Base-by-base conservation (phyloP, 2,113 vertebrate genomes). In the Hypanus sabinus region DNA sequence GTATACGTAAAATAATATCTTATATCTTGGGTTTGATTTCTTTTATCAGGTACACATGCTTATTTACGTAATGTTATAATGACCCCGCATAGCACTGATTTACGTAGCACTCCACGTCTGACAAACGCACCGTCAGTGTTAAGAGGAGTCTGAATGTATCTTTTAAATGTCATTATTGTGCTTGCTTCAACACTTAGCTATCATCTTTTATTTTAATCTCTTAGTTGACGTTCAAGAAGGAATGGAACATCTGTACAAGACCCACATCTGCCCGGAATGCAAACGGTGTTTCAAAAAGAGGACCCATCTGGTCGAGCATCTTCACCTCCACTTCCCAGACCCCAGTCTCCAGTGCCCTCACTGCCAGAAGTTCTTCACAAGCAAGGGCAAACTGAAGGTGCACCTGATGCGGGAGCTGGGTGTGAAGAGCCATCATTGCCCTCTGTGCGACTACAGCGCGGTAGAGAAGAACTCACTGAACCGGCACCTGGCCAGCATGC, bases 271-370 rank as follows among this genome's bases (percentile, higher is more conserved):
- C 94, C 97, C 98, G 0, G 98, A 98, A 94, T 99, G 99, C 95
- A 98, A 98, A 7, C 98, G 98, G 76, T 99, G 98, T 96, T 99
- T 99, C 95, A 99, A 99, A 96, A 98, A 98, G 95, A 97, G 98
- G 94, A 98, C 98, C 0, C 98, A 99, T 94, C 96, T 99, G 94
- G 97, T 97, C 83, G 98, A 99, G 79, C 99, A 99, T 94, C 97
- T 99, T 2, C 98, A 97, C 68, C 94, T 99, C 14, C 99, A 99
- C 94, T 99, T 98, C 94, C 98, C 99, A 0, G 98, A 99, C 95
- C 98, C 98, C 30, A 97, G 96, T 94, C 97, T 99, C 94, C 98
- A 99, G 96, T 99, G 98, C 95, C 97, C 98, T 94, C 97, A 97
- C 96, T 99, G 99, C 95, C 96, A 97, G 95, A 98, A 97, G 93